Conservation (phyloP, 1,140 invertebrate species). For the Lanistes nyassanus region DNA sequence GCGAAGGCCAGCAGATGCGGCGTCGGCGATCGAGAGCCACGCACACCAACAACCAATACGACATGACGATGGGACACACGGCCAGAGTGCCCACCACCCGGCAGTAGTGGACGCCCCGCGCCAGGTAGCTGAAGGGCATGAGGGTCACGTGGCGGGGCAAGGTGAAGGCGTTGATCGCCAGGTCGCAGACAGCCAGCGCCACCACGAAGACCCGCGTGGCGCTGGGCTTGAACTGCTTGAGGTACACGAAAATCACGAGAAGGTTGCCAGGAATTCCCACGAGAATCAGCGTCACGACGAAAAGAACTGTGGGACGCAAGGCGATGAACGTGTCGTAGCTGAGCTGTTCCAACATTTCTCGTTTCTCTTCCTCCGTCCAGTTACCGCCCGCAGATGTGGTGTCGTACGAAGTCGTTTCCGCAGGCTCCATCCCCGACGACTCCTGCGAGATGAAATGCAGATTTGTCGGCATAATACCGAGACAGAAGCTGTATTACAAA, state of each 20-base stretch:
- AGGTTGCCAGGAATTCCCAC: slow-evolving; percentile 49
- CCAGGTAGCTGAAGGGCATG: slow-evolving; percentile 37
- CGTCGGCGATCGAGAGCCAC: slow-evolving; percentile 33
- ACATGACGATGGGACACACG: slow-evolving; percentile 21
- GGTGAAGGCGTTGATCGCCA: slow-evolving; percentile 44
- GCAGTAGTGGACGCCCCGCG: slow-evolving; percentile 33
- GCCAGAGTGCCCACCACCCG: slow-evolving; percentile 19
- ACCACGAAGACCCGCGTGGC: slow-evolving; percentile 52
- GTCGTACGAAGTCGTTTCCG: too few species aligned
- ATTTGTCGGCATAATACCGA: too few species aligned
- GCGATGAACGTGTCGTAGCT: too few species aligned
- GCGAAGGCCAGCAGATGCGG: slow-evolving; percentile 29
- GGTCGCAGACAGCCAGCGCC: slow-evolving; percentile 49
- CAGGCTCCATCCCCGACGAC: too few species aligned
- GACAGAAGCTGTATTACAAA: too few species aligned
- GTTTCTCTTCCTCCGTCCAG: too few species aligned
- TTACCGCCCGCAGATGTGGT: too few species aligned
- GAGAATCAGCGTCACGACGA: not conserved
- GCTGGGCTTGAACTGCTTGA: slow-evolving; percentile 40
- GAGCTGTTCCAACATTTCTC: too few species aligned
- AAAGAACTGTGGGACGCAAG: not conserved
- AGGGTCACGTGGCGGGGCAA: slow-evolving; percentile 57
- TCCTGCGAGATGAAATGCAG: too few species aligned
- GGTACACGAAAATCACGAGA: slow-evolving; percentile 40
- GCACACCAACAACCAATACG: slow-evolving; percentile 15